A percentile compares a stretch with the other conserved stretches of the same genome.
These are phyloP conservation scores for Apeira syringaria DNA, from an alignment of 2,888 invertebrate species.

Conservation along the genomic window DNA sequence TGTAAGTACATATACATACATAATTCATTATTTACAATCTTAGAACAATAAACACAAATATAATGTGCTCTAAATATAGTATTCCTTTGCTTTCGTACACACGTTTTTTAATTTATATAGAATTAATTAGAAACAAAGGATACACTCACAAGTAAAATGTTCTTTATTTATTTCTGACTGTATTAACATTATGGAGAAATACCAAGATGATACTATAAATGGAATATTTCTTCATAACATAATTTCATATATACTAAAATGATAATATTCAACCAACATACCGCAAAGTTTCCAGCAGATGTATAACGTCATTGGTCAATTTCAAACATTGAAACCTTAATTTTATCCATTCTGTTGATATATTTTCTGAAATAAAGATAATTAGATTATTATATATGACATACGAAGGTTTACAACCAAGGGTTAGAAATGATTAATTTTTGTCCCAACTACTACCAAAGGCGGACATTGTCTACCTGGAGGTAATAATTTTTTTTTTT, in stretches of 20 bases:
- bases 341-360: slow-evolving; percentile 91
- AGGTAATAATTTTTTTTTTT: too few relatives aligned
- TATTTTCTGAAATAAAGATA: slow-evolving; percentile 85
- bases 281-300: slow-evolving; percentile 87
- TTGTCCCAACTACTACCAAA: too few relatives aligned
- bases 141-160: slow-evolving; percentile 22
- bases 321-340: slow-evolving; percentile 91
- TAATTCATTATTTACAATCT: slow-evolving; percentile 27
- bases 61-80: slow-evolving; percentile 25
- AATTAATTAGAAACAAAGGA: slow-evolving; percentile 8
- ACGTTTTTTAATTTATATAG: neutral
- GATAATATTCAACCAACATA: slow-evolving; percentile 54
- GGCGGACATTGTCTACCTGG: too few relatives aligned
- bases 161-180: slow-evolving; percentile 25
- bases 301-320: slow-evolving; percentile 86
- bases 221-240: slow-evolving; percentile 78
- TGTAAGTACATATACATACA: neutral
- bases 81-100: slow-evolving; percentile 17
- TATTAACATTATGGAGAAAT: slow-evolving; percentile 73
- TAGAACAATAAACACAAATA: slow-evolving; percentile 39
- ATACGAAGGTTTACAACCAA: too few relatives aligned
- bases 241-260: slow-evolving; percentile 9
- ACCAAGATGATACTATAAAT: slow-evolving; percentile 30
- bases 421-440: too few relatives aligned
- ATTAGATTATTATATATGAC: too few relatives aligned